These are phyloP conservation scores for Fistularia commersonii DNA, from an alignment of 2,797 vertebrate species.

Conservation along the genomic window DNA sequence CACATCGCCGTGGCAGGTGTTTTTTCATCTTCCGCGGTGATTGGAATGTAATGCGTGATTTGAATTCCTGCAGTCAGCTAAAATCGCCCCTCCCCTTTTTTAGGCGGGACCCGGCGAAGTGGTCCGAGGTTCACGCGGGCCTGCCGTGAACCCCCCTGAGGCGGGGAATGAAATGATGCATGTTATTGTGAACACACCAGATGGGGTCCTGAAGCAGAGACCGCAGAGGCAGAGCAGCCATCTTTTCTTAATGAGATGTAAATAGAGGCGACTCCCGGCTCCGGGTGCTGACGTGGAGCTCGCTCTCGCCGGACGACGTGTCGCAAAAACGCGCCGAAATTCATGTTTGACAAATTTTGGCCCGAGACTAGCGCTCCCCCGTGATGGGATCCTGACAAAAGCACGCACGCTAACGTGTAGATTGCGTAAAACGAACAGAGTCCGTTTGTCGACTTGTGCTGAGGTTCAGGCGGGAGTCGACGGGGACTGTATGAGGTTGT, in stretches of 20 bases:
- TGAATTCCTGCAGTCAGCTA: slow-evolving; percentile 39
- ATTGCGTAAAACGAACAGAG: too few relatives aligned
- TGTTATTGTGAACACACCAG: slow-evolving; percentile 67
- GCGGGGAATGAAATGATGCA: slow-evolving; percentile 58
- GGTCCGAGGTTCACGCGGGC: slow-evolving; percentile 33
- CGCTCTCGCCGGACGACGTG: slow-evolving; percentile 49
- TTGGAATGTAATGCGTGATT: slow-evolving; percentile 56
- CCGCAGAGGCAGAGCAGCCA: slow-evolving; percentile 29
- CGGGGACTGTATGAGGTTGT: too few relatives aligned
- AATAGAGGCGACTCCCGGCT: slow-evolving; percentile 36
- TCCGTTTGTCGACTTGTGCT: too few relatives aligned
- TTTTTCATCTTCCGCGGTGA: slow-evolving; percentile 38
- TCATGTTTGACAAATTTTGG: background rate
- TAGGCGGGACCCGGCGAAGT: slow-evolving; percentile 35
- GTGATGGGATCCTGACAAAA: too few relatives aligned
- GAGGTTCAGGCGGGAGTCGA: too few relatives aligned
- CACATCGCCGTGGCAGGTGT: slow-evolving; percentile 40
- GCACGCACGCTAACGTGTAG: too few relatives aligned
- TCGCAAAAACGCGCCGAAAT: slow-evolving; percentile 55
- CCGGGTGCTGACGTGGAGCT: slow-evolving; percentile 4
- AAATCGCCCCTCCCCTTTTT: slow-evolving; percentile 26
- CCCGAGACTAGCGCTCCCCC: too few relatives aligned
- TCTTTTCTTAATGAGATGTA: slow-evolving; percentile 53
- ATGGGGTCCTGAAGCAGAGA: slow-evolving; percentile 57
- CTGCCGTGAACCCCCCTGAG: slow-evolving; percentile 38